phyloP scores from a whole-genome alignment of 92 coral and sea anemone genomes.

The Isaurus tuberculatus region DNA sequence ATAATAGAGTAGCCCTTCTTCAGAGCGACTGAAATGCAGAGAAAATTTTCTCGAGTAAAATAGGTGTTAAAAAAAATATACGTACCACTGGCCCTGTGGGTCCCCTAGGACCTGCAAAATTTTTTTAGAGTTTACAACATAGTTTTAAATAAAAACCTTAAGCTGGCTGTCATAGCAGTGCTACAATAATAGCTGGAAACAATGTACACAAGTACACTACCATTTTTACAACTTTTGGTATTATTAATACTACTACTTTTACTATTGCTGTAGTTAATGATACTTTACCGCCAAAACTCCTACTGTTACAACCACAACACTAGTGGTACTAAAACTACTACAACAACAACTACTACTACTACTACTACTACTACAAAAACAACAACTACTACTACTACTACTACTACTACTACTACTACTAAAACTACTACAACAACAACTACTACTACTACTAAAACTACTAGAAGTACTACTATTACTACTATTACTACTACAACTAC shows the following conservation, averaged over 20 bases:
- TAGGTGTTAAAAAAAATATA: neutral
- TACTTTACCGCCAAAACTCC: neutral
- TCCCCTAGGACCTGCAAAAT: constrained; percentile 8
- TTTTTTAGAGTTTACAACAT: neutral
- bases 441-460: no score
- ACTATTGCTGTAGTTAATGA: neutral
- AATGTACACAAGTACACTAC: no score
- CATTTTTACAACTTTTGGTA: no score
- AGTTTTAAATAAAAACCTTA: neutral
- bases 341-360: neutral
- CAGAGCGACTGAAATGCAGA: no score
- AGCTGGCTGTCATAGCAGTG: neutral
- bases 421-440: no score
- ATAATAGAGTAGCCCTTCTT: neutral
- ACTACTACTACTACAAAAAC: neutral
- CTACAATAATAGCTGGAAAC: neutral
- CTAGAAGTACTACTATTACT: no score
- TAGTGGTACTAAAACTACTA: no score
- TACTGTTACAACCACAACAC: neutral
- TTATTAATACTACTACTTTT: neutral
- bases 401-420: no score
- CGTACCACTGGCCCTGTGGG: constrained; percentile 32
- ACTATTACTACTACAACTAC: neutral
- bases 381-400: no score
- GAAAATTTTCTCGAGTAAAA: neutral